Percentiles rank a stretch among this genome's conserved stretches.
These are phyloP conservation scores for Misgurnus anguillicaudatus DNA, from an alignment of 2,113 vertebrate genomes.

Conservation along the genomic window DNA sequence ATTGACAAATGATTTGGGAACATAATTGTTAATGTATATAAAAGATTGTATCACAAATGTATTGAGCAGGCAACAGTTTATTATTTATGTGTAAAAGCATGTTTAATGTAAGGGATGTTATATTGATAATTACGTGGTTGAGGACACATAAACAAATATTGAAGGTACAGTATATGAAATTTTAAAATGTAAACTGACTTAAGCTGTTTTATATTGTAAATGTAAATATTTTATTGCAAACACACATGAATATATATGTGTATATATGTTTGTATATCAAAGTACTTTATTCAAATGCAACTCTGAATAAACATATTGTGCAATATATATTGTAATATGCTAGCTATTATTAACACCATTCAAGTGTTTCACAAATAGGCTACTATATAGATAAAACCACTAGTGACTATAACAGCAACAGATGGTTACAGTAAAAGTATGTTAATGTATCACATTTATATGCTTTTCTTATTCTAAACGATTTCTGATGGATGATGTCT, in stretches of 20 bases:
- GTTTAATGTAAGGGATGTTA: background rate
- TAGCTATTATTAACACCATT: too few species aligned
- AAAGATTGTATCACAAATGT: background rate
- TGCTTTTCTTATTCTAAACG: background rate
- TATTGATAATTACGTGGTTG: background rate
- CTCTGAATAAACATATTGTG: background rate
- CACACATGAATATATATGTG: background rate
- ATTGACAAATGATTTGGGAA: background rate
- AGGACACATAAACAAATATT: background rate
- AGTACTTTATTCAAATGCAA: background rate
- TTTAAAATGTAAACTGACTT: background rate
- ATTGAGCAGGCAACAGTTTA: background rate
- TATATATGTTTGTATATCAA: background rate
- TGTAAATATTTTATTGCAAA: background rate
- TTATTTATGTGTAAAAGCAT: background rate
- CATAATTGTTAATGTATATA: background rate
- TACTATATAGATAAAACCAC: background rate
- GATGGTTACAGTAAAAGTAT: too few species aligned
- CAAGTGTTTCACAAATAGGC: too few species aligned
- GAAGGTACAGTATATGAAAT: background rate
- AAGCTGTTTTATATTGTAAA: background rate
- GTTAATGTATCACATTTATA: background rate
- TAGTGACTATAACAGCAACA: background rate
- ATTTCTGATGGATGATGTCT: background rate
- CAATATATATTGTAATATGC: background rate